phyloP scores from a whole-genome alignment of 2,113 vertebrate genomes.

The Trochalopteron elliotii region DNA sequence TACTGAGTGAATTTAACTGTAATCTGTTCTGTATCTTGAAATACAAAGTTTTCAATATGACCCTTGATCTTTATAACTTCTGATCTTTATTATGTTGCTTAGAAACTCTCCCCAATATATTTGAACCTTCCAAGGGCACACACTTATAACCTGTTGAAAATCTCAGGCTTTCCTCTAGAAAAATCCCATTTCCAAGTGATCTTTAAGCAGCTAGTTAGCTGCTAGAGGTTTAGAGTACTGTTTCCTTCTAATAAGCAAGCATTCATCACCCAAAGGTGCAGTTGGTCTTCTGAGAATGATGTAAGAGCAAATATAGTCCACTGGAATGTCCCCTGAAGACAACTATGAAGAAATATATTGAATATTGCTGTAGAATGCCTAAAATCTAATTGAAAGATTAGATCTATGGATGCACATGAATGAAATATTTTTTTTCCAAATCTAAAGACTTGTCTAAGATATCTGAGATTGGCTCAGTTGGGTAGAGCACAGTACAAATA shows the following conservation, averaged over 20 bases:
- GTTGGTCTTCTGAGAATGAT: slow-evolving; percentile 40
- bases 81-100: not conserved
- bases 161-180: not conserved
- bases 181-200: not conserved
- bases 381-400: not conserved
- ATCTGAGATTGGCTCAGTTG: not conserved
- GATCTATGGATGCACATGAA: not conserved
- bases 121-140: not conserved
- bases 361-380: not conserved
- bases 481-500: not conserved
- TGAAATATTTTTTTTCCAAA: not conserved
- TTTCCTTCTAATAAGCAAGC: slow-evolving; percentile 10
- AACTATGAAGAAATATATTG: not conserved
- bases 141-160: not conserved
- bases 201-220: not conserved
- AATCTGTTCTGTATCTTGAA: not conserved
- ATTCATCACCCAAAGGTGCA: slow-evolving; percentile 19
- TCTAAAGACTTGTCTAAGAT: not conserved
- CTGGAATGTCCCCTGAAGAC: not conserved
- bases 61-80: not conserved
- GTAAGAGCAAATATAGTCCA: not conserved
- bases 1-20: not conserved
- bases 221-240: not conserved
- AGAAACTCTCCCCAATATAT: not conserved
- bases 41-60: not conserved